Conservation (phyloP, 2,888 invertebrate genomes). For the Metalampra italica region DNA sequence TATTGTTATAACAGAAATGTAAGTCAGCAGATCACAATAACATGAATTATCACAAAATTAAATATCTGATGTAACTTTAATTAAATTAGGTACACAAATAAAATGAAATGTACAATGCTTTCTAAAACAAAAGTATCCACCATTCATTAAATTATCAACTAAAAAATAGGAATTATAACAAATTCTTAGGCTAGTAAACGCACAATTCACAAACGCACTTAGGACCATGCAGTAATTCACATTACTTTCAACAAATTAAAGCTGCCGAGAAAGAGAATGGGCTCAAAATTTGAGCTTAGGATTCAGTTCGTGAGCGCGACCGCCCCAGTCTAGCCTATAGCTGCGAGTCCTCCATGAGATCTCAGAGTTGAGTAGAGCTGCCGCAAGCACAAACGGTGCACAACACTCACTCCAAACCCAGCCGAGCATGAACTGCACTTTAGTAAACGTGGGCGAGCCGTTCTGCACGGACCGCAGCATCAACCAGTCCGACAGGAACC, state of each 20-base stretch:
- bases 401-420: constrained; percentile 96
- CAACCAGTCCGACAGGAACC: constrained; percentile 98
- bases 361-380: constrained; percentile 91
- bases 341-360: constrained; percentile 96
- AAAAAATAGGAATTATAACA: constrained; percentile 53
- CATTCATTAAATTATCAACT: constrained; percentile 39
- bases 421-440: constrained; percentile 95
- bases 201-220: constrained; percentile 3
- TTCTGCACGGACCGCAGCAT: constrained; percentile 94
- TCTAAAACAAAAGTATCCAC: constrained; percentile 68
- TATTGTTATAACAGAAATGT: background rate
- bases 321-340: constrained; percentile 97
- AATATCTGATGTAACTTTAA: background rate
- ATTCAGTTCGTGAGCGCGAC: constrained; percentile 92
- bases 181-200: constrained; percentile 52
- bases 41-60: background rate
- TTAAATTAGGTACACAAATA: background rate
- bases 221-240: constrained; percentile 14
- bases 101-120: constrained; percentile 64
- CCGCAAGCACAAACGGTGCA: constrained; percentile 92
- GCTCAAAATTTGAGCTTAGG: constrained; percentile 83
- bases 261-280: constrained; percentile 41
- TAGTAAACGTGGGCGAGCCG: constrained; percentile 94
- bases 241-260: constrained; percentile 62
- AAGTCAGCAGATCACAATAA: background rate